Evolutionary conservation across 2,888 invertebrate genomes (phyloP).

Genomic region (Mythimna lalbum): DNA sequence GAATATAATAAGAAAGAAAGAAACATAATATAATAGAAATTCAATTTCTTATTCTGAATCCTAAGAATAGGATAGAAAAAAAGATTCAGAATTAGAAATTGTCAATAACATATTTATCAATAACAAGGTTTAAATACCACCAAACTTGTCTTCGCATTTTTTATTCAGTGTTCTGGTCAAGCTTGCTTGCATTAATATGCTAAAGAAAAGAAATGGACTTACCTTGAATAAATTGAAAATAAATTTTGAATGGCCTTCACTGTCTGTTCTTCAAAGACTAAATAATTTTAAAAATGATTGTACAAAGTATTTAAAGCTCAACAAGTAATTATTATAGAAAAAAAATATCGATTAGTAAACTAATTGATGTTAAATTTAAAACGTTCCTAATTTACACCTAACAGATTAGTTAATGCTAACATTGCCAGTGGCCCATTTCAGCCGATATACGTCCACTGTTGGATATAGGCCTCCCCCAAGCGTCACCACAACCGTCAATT

Average conservation of each 20-base stretch:
- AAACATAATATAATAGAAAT: too few relatives aligned
- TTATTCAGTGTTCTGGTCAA: neutral
- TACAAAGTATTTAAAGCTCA: conserved; percentile 18
- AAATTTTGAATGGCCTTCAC: neutral
- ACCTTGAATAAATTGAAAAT: conserved; percentile 15
- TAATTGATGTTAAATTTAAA: neutral
- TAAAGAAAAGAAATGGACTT: conserved; percentile 11
- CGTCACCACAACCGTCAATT: too few relatives aligned
- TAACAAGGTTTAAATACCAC: too few relatives aligned
- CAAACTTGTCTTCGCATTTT: neutral
- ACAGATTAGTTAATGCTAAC: neutral
- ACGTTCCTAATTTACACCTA: neutral
- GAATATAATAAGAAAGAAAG: too few relatives aligned
- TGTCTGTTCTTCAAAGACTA: neutral
- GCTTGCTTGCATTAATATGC: neutral
- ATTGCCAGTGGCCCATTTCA: neutral
- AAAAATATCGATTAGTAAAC: conserved; percentile 16
- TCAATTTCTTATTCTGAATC: too few relatives aligned
- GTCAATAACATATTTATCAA: neutral
- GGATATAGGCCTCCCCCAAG: too few relatives aligned
- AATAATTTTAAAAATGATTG: neutral
- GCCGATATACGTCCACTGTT: too few relatives aligned
- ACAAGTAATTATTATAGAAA: neutral
- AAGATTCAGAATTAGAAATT: neutral
- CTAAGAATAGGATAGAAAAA: too few relatives aligned